A percentile compares a stretch with the other conserved stretches of the same genome.
Evolutionary conservation across 1,140 invertebrate genomes (phyloP).

Genomic region (Ephestia elutella): DNA sequence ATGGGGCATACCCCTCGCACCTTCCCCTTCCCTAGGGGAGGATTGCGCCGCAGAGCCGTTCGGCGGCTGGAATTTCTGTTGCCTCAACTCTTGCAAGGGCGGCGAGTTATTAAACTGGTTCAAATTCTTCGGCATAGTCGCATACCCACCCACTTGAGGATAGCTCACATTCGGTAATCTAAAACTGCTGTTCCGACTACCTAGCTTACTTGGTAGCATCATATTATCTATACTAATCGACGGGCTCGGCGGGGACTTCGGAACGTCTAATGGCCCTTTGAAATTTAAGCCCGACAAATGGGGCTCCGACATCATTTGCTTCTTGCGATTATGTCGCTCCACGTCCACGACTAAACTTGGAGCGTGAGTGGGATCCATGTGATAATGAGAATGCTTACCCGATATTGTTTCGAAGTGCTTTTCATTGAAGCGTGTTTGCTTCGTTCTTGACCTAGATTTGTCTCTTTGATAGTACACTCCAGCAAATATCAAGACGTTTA

Average conservation of each 20-base stretch:
- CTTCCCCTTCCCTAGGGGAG: constrained; percentile 40
- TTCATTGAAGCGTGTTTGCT: constrained; percentile 75
- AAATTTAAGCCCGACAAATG: constrained; percentile 64
- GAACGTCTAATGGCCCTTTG: constrained; percentile 66
- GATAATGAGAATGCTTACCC: constrained; percentile 79
- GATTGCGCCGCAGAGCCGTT: constrained; percentile 58
- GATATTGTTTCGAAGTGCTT: constrained; percentile 82
- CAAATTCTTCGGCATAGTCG: constrained; percentile 70
- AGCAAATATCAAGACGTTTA: constrained; percentile 91
- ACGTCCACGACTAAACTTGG: constrained; percentile 86
- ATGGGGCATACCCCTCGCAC: constrained; percentile 43
- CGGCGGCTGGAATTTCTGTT: constrained; percentile 58
- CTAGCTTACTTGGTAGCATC: constrained; percentile 69
- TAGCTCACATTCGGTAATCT: constrained; percentile 59
- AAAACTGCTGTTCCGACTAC: constrained; percentile 61
- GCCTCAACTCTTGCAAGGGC: constrained; percentile 62
- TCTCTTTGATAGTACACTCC: constrained; percentile 91
- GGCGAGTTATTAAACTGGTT: constrained; percentile 66
- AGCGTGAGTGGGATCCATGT: constrained; percentile 79
- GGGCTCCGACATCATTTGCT: constrained; percentile 52
- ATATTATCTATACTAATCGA: constrained; percentile 67
- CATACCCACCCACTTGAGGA: constrained; percentile 62
- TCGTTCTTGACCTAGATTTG: constrained; percentile 79
- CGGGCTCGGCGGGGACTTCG: constrained; percentile 66
- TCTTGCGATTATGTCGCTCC: constrained; percentile 78